phyloP scores from a whole-genome alignment of 2,888 invertebrate species.

The Cancer borealis region DNA sequence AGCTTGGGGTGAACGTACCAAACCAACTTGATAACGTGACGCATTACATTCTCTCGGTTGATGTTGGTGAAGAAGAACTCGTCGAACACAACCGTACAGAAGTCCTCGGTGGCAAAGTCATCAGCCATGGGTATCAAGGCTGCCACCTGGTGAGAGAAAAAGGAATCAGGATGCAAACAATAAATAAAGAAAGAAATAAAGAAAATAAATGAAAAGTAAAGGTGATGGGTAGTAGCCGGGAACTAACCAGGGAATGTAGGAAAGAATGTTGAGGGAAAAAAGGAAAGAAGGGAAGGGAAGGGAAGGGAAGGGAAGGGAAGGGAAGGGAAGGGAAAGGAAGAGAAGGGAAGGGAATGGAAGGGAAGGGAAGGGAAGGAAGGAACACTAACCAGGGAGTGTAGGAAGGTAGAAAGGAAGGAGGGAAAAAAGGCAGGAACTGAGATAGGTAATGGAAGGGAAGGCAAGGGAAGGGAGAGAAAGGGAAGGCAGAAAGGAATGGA shows the following conservation, averaged over 20 bases:
- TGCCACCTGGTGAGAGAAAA: constrained; percentile 83
- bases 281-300: background rate
- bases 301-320: background rate
- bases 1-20: constrained; percentile 94
- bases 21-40: constrained; percentile 92
- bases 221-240: background rate
- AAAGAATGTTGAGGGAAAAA: constrained; percentile 89
- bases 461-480: background rate
- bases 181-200: background rate
- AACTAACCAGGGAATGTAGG: constrained; percentile 90
- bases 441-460: background rate
- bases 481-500: background rate
- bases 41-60: constrained; percentile 92
- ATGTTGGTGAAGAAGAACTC: constrained; percentile 96
- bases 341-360: no score
- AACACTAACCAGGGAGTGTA: no score
- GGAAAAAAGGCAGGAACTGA: background rate
- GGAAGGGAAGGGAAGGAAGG: no score
- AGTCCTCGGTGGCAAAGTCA: constrained; percentile 95
- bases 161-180: background rate
- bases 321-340: background rate
- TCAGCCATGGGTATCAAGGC: constrained; percentile 92
- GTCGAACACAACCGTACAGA: constrained; percentile 96
- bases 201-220: background rate
- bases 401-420: background rate